A percentile compares a stretch with the other conserved stretches of the same genome.
These are phyloP conservation scores for Tragelaphus buxtoni DNA, from an alignment of 2,113 vertebrate species.

Conservation along the genomic window DNA sequence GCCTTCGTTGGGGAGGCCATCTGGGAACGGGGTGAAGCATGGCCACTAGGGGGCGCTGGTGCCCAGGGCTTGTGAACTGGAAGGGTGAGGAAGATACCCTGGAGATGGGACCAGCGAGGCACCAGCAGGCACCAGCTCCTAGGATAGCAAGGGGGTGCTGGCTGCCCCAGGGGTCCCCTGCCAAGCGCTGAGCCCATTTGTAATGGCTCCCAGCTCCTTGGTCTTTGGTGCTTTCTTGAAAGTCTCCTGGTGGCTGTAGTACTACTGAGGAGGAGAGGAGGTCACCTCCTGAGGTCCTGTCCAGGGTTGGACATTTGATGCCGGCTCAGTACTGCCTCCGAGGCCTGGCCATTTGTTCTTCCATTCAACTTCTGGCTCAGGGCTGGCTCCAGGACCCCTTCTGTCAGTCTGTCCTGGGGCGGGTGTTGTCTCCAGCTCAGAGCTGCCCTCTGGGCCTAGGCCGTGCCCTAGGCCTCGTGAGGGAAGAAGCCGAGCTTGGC, in stretches of 20 bases:
- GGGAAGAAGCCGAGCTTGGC: conserved; percentile 94
- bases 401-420: neutral
- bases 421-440: neutral
- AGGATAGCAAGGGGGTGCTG: neutral
- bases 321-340: neutral
- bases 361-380: conserved; percentile 79
- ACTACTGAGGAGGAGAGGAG: neutral
- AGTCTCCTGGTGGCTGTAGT: neutral
- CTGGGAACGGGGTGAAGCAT: neutral
- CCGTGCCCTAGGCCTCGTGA: conserved; percentile 81
- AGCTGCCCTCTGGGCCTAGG: neutral
- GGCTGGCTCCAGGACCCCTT: neutral
- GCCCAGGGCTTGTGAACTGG: neutral
- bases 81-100: neutral
- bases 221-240: conserved; percentile 30
- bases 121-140: neutral
- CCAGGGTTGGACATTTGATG: neutral
- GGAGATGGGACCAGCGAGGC: neutral
- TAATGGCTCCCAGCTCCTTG: neutral
- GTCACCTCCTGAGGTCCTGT: neutral
- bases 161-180: neutral
- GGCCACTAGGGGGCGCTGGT: conserved; percentile 27
- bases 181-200: neutral
- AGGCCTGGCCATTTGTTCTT: conserved; percentile 71
- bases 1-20: neutral